Evolutionary conservation across 2,113 vertebrate genomes (phyloP).

Genomic region (Scalopus aquaticus): DNA sequence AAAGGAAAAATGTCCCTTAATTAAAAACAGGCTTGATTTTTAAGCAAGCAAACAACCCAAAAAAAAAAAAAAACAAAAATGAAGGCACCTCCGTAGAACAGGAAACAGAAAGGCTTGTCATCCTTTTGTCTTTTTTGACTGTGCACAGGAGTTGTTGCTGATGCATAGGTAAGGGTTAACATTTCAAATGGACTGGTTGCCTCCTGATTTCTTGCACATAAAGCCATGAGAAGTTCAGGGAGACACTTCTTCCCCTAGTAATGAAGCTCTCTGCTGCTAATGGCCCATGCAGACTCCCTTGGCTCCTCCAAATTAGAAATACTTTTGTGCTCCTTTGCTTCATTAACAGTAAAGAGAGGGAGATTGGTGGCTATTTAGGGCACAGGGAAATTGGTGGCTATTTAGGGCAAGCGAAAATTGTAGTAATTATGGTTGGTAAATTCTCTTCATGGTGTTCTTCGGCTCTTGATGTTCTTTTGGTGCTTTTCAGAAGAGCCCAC

Average conservation of each 20-base stretch:
- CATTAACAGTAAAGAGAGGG: slow-evolving; percentile 89
- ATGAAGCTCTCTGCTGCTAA: slow-evolving; percentile 87
- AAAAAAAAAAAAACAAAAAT: not conserved
- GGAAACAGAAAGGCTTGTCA: slow-evolving; percentile 59
- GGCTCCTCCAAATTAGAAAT: slow-evolving; percentile 89
- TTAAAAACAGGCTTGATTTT: slow-evolving; percentile 78
- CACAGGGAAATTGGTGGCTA: slow-evolving; percentile 87
- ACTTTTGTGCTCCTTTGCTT: slow-evolving; percentile 82
- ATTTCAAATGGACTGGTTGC: slow-evolving; percentile 84
- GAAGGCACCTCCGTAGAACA: not conserved
- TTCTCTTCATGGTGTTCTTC: slow-evolving; percentile 80
- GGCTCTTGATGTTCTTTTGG: slow-evolving; percentile 79
- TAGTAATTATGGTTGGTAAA: slow-evolving; percentile 86
- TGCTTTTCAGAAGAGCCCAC: slow-evolving; percentile 58
- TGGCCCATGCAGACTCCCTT: slow-evolving; percentile 87
- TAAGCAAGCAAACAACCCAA: not conserved
- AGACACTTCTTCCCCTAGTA: slow-evolving; percentile 84
- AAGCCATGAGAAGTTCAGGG: slow-evolving; percentile 84
- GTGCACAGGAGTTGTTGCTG: slow-evolving; percentile 63
- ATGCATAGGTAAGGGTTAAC: slow-evolving; percentile 83
- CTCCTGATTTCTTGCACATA: slow-evolving; percentile 87
- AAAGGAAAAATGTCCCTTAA: slow-evolving; percentile 77
- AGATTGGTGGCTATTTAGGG: slow-evolving; percentile 91
- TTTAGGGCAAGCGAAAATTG: slow-evolving; percentile 88
- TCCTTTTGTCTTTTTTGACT: slow-evolving; percentile 43